These are phyloP conservation scores for Plusia festucae DNA, from an alignment of 2,888 invertebrate species.

Conservation along the genomic window DNA sequence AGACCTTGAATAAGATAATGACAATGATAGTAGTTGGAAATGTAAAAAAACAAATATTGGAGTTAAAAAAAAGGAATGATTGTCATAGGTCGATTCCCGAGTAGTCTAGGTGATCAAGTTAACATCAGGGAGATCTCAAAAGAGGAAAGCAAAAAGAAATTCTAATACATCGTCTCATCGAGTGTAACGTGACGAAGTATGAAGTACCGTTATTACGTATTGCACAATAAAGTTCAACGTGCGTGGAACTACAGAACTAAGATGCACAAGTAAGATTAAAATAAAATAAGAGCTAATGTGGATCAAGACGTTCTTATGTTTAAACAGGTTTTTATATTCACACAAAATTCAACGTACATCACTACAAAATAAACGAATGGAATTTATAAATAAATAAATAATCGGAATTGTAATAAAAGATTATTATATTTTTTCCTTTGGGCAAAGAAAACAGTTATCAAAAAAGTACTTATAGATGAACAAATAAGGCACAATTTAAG, in stretches of 20 bases:
- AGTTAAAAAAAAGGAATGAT: no score
- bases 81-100: no score
- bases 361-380: conserved; percentile 1
- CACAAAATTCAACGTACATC: background rate
- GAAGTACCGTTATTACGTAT: conserved; percentile 25
- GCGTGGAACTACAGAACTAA: background rate
- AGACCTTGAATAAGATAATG: background rate
- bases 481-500: background rate
- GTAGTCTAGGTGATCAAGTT: no score
- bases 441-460: background rate
- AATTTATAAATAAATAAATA: background rate
- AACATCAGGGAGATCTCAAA: background rate
- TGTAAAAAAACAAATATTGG: no score
- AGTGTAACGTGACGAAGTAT: conserved; percentile 12
- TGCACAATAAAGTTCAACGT: conserved; percentile 11
- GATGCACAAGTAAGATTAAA: background rate
- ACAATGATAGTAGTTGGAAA: no score
- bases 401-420: no score
- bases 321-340: background rate
- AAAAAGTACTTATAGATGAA: background rate
- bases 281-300: background rate
- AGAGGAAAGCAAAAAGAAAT: background rate
- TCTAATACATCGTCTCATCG: background rate
- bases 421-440: no score
- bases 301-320: background rate